These are phyloP conservation scores for Atrichornis clamosus DNA, from an alignment of 2,113 vertebrate genomes.

Conservation along the genomic window DNA sequence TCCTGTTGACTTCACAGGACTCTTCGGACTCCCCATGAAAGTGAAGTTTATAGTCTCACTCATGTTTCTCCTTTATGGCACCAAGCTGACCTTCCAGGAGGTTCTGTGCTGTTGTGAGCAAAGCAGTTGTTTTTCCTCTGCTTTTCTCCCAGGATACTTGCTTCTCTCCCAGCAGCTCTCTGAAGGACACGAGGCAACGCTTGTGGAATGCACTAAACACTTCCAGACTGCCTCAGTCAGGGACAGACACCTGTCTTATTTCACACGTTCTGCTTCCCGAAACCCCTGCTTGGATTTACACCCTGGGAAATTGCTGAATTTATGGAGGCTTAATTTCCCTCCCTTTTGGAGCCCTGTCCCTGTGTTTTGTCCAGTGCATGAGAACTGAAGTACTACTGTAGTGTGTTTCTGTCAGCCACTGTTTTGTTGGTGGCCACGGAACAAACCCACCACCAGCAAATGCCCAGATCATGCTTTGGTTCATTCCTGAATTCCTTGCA, in stretches of 20 bases:
- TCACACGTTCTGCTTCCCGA: constrained; percentile 13
- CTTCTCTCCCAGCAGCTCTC: background rate
- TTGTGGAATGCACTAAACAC: background rate
- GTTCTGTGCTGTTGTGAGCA: background rate
- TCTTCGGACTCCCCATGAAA: background rate
- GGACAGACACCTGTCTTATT: constrained; percentile 43
- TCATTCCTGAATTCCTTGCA: background rate
- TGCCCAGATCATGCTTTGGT: background rate
- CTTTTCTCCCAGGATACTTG: background rate
- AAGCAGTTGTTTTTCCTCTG: background rate
- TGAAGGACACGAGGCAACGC: background rate
- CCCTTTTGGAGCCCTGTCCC: background rate
- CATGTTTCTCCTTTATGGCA: background rate
- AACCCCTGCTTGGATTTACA: constrained; percentile 40
- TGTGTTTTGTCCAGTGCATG: background rate
- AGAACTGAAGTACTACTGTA: background rate
- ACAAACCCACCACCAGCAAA: background rate
- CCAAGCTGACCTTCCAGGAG: background rate
- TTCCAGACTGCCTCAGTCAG: constrained; percentile 10
- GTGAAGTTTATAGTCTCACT: background rate
- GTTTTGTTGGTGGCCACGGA: background rate
- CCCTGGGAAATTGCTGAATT: constrained; percentile 17
- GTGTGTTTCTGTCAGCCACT: background rate
- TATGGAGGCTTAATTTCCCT: background rate
- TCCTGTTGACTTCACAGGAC: background rate